These are phyloP conservation scores for Xiphorhynchus erythropygius DNA, from an alignment of 2,797 vertebrate species.

Conservation along the genomic window DNA sequence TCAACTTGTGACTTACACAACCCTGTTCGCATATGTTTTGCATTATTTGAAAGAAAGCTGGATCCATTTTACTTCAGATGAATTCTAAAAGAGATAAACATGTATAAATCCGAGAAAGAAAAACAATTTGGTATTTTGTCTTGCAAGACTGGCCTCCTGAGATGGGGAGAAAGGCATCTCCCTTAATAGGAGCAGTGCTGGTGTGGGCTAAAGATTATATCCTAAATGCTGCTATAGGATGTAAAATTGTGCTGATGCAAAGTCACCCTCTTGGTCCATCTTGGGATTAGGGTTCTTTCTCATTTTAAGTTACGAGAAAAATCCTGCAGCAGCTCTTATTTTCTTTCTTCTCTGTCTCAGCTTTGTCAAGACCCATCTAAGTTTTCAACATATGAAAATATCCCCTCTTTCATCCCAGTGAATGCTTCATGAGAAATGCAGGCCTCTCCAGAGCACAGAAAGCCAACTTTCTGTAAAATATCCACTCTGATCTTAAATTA, in stretches of 20 bases:
- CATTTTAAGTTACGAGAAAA: not conserved
- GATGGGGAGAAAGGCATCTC: not conserved
- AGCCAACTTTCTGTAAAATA: conserved; percentile 29
- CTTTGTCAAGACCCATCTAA: not conserved
- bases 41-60: conserved; percentile 65
- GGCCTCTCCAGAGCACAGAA: not conserved
- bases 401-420: not conserved
- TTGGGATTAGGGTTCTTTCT: not conserved
- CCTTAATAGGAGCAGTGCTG: not conserved
- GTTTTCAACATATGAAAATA: not conserved
- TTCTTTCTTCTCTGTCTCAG: not conserved
- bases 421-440: conserved; percentile 5
- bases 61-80: conserved; percentile 60
- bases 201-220: not conserved
- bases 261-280: not conserved
- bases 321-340: not conserved
- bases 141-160: not conserved
- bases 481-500: not conserved
- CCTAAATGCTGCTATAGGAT: not conserved
- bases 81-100: conserved; percentile 61
- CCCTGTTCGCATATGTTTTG: conserved; percentile 57
- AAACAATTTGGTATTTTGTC: conserved; percentile 58
- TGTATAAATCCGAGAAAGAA: conserved; percentile 49
- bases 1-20: conserved; percentile 59
- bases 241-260: not conserved